Evolutionary conservation across 64 coral and sea anemone genomes (phyloP), one percentile per base, ranked within the genome.

Genomic region (Platygyra sinensis): DNA sequence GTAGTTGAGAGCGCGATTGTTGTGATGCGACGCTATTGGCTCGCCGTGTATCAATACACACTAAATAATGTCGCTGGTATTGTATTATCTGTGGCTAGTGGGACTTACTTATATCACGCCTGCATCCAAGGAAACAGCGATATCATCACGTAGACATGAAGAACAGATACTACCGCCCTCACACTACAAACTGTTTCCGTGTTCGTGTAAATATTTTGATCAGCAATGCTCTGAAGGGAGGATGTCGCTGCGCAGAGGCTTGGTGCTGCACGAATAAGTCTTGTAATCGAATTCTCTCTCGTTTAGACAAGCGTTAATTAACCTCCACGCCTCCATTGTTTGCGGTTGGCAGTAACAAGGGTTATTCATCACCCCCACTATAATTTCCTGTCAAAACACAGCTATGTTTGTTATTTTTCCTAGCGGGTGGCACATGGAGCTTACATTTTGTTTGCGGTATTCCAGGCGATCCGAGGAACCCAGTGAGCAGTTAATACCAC

Each of bases 381-480:
- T 72, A 71, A 85, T 85, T 85, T 85, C 81, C 81, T 85, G 81
- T 85, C 81, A 85, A 85, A 85, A 85, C 81, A 85, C 63, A 30
- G 33, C 22, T 85, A 36, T 85, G 81, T 85, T 85, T 85, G 81
- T 85, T 85, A 85, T 85, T 85, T 69, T 39, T 85, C 81, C 24
- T 85, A 46, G 81, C 67, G 81, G 81, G 81, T 85, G 81, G 81
- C 33, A 49, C 81, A 42, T 71, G 81, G 38, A 72, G 72, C 62
- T 49, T 49, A 24, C 81, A 85, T 71, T n/a, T 65, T 85, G 63
- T 85, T 85, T 85, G n/a, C 36, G n/a, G 81, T 7, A 64, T 16
- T 71, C 36, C 38, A 51, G 81, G 20, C 38, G 63, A 85, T 85
- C 81, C 38, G 17, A 36, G 19, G 81, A 69, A 55, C 2, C 17